Conservation (phyloP, 2,797 vertebrate genomes). For the Channa striata region DNA sequence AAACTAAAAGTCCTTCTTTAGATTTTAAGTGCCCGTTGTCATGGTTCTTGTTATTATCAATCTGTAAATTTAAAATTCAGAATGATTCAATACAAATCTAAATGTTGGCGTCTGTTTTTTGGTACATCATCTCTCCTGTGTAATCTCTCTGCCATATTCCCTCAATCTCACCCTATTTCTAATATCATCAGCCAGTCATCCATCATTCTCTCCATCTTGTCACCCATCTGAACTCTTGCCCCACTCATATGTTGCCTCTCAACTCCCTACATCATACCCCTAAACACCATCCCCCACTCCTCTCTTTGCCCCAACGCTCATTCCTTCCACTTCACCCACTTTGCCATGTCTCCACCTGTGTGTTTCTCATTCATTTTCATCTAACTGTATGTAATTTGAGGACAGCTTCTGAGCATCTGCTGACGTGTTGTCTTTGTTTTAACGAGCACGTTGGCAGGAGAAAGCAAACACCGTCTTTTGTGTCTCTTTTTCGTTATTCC, state of each 20-base stretch:
- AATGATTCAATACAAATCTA: no score
- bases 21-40: no score
- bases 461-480: slow-evolving; percentile 12
- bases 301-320: slow-evolving; percentile 58
- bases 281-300: slow-evolving; percentile 67
- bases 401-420: slow-evolving; percentile 40
- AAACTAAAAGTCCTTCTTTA: no score
- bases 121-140: background rate
- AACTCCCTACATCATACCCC: slow-evolving; percentile 53
- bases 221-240: slow-evolving; percentile 73
- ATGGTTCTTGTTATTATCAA: no score
- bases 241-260: slow-evolving; percentile 77
- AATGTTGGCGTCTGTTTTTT: slow-evolving; percentile 4
- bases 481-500: slow-evolving; percentile 24
- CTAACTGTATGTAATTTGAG: slow-evolving; percentile 3
- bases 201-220: slow-evolving; percentile 62
- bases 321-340: slow-evolving; percentile 84
- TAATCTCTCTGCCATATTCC: slow-evolving; percentile 5
- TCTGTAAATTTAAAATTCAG: no score
- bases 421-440: slow-evolving; percentile 47
- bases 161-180: slow-evolving; percentile 35
- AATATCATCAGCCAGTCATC: slow-evolving; percentile 61
- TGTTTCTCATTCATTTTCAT: slow-evolving; percentile 62
- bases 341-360: slow-evolving; percentile 79
- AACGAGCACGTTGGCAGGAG: slow-evolving; percentile 39